Evolutionary conservation across 2,113 vertebrate species (phyloP), one percentile per base, ranked within the genome.

Genomic region (Candoia aspera): DNA sequence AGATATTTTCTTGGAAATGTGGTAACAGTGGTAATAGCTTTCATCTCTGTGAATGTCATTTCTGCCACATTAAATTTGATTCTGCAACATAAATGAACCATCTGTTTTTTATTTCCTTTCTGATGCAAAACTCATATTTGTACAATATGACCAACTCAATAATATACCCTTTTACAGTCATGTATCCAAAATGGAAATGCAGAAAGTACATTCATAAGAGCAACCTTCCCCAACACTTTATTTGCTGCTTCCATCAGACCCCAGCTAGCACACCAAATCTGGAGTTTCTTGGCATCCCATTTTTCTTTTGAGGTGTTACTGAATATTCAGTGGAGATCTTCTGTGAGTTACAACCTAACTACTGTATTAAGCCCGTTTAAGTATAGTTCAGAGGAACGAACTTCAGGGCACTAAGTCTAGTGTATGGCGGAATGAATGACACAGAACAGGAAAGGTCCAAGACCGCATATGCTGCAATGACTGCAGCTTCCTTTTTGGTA

Each of bases 21-120:
- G 29, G 46, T 33, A 54, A 62, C 26, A 91, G 84, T 54, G 29
- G 46, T 33, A 54, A 62, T 17, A 91, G 84, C 58, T 37, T 37
- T 86, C 84, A 91, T 53, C 90, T 37, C 83, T 86, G 90, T 11
- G 59, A 85, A 62, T 24, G 57, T 86, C 83, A n/a, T 91, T 42
- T 62, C 29, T 62, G 60, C 57, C 58, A 62, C 58, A 86, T 62
- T 86, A 86, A 86, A 91, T n/a, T 64, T 37, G 46, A 24, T 46
- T 85, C 83, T 91, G 55, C 55, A 60, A 58, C 33, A 46, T 90
- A 29, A 90, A 90, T 54, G 5, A 64, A 64, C 83, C 9, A 60
- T 64, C 59, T 86, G 83, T 53, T 91, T 91, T 86, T 91, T 13
- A 91, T 91, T 86, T 91, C 58, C 84, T 91, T 29, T 85, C 68